These are phyloP conservation scores for Mactra quadrangularis DNA, from an alignment of 1,140 invertebrate genomes.

Conservation along the genomic window DNA sequence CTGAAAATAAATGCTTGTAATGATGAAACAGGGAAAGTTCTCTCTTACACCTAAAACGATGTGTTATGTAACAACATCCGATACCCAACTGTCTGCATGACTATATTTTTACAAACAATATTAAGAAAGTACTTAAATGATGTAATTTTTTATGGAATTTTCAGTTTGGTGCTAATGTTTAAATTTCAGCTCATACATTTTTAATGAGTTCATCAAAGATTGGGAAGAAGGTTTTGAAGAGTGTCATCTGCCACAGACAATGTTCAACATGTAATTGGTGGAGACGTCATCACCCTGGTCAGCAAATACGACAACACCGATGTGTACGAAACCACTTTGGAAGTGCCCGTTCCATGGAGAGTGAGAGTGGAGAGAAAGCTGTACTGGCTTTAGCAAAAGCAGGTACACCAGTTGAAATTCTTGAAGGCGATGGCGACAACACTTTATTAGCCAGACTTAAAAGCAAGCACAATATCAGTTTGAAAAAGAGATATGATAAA, in stretches of 20 bases:
- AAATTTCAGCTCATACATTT: no score
- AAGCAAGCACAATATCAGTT: no score
- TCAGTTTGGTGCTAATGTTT: not conserved
- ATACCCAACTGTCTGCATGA: not conserved
- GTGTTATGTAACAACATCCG: no score
- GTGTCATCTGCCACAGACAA: not conserved
- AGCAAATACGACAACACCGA: constrained; percentile 38
- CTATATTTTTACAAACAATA: not conserved
- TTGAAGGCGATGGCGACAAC: constrained; percentile 44
- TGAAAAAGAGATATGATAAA: not conserved
- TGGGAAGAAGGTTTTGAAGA: constrained; percentile 21
- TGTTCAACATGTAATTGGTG: no score
- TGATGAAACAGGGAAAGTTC: no score
- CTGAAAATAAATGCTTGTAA: no score
- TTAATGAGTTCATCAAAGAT: constrained; percentile 5
- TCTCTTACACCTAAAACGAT: no score
- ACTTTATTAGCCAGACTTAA: no score
- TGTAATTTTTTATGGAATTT: not conserved
- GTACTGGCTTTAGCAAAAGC: constrained; percentile 11
- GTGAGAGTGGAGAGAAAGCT: constrained; percentile 37
- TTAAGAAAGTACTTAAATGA: no score
- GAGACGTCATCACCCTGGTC: constrained; percentile 5
- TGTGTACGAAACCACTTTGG: no score
- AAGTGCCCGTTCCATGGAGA: no score
- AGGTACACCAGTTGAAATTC: constrained; percentile 49